Conservation (phyloP, 2,113 vertebrate genomes). For the Hippocampus barbouri region DNA sequence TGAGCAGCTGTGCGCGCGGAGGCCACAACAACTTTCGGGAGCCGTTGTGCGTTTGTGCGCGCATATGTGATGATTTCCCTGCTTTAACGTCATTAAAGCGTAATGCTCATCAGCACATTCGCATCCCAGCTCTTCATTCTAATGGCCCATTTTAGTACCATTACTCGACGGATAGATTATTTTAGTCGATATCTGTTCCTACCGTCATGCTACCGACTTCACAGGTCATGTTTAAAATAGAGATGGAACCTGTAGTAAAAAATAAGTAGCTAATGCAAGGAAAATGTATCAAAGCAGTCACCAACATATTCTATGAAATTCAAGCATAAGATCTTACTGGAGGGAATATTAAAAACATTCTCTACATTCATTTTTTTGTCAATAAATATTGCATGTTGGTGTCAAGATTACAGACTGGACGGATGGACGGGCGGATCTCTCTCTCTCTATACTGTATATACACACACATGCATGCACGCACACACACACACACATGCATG, state of each 20-base stretch:
- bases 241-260: not conserved
- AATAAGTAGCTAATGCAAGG: not conserved
- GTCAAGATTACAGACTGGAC: no score
- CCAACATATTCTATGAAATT: no score
- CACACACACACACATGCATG: no score
- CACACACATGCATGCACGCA: no score
- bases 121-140: not conserved
- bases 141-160: not conserved
- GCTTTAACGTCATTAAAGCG: conserved; percentile 23
- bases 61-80: not conserved
- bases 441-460: no score
- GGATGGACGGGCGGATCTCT: no score
- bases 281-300: not conserved
- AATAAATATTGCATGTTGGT: no score
- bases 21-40: not conserved
- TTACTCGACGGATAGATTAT: not conserved
- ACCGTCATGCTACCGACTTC: not conserved
- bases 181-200: not conserved
- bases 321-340: no score
- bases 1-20: not conserved
- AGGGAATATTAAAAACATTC: no score
- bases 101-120: conserved; percentile 5
- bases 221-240: not conserved
- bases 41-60: not conserved
- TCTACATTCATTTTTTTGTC: no score